A percentile compares a stretch with the other conserved stretches of the same genome.
These are phyloP conservation scores for Pachypsylla venusta DNA, from an alignment of 1,140 invertebrate species.

Conservation along the genomic window DNA sequence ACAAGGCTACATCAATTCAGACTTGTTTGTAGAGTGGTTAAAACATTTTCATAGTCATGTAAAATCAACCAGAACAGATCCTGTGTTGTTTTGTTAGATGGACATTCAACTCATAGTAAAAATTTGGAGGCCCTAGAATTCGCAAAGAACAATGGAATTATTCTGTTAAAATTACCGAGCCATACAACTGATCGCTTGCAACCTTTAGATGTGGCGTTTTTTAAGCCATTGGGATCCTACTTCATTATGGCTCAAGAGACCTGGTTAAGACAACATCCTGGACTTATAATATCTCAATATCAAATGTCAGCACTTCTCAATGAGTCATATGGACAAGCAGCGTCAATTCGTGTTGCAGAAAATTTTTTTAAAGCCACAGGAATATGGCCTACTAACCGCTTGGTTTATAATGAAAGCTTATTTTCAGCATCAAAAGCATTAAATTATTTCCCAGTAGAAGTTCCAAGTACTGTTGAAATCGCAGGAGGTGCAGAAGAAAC, in stretches of 20 bases:
- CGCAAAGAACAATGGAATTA: constrained; percentile 2
- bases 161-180: neutral
- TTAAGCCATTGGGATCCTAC: constrained; percentile 9
- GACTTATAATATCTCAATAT: constrained; percentile 6
- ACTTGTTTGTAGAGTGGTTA: constrained; percentile 9
- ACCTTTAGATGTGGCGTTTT: constrained; percentile 10
- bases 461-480: neutral
- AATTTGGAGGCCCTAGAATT: constrained; percentile 7
- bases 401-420: neutral
- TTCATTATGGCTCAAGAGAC: constrained; percentile 5
- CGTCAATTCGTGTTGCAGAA: neutral
- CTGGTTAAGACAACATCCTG: neutral
- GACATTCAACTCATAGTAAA: constrained; percentile 12
- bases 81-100: constrained; percentile 9
- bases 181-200: constrained; percentile 12
- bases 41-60: neutral
- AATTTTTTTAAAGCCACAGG: neutral
- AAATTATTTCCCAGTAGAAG: neutral
- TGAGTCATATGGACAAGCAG: constrained; percentile 5
- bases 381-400: constrained; percentile 9
- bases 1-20: constrained; percentile 12
- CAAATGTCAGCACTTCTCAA: neutral
- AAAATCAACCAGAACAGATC: neutral
- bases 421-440: neutral
- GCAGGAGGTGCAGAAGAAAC: neutral